A percentile compares a stretch with the other conserved stretches of the same genome.
Evolutionary conservation across 2,888 invertebrate genomes (phyloP).

Genomic region (Zygogramma bicolorata): DNA sequence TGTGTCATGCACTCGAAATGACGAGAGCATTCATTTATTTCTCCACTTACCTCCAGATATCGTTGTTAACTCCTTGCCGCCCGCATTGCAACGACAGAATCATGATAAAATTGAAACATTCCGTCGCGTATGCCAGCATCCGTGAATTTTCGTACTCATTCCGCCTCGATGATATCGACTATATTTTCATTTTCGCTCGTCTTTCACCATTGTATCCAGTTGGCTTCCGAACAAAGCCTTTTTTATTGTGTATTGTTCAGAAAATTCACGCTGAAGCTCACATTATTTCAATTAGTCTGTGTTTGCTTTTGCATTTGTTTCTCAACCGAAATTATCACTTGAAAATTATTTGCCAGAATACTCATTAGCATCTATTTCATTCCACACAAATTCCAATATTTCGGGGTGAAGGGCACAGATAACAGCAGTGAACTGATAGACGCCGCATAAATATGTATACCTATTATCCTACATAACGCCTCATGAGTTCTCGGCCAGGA

Average conservation of each 20-base stretch:
- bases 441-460: too few relatives aligned
- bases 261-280: slow-evolving; percentile 24
- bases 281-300: slow-evolving; percentile 20
- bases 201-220: slow-evolving; percentile 28
- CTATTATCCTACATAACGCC: too few relatives aligned
- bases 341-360: not conserved
- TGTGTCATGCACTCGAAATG: slow-evolving; percentile 49
- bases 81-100: slow-evolving; percentile 26
- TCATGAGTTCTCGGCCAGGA: too few relatives aligned
- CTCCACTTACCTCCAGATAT: slow-evolving; percentile 35
- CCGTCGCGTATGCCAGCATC: not conserved
- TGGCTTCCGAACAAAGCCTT: slow-evolving; percentile 24
- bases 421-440: too few relatives aligned
- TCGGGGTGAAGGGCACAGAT: too few relatives aligned
- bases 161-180: slow-evolving; percentile 16
- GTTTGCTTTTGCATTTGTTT: not conserved
- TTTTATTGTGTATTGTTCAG: slow-evolving; percentile 27
- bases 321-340: not conserved
- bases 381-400: too few relatives aligned
- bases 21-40: slow-evolving; percentile 47
- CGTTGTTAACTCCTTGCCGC: slow-evolving; percentile 29
- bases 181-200: slow-evolving; percentile 26
- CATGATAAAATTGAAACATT: slow-evolving; percentile 23
- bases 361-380: too few relatives aligned
- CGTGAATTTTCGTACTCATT: slow-evolving; percentile 9